phyloP scores from a whole-genome alignment of 1,140 invertebrate genomes.

The Hirudo medicinalis region DNA sequence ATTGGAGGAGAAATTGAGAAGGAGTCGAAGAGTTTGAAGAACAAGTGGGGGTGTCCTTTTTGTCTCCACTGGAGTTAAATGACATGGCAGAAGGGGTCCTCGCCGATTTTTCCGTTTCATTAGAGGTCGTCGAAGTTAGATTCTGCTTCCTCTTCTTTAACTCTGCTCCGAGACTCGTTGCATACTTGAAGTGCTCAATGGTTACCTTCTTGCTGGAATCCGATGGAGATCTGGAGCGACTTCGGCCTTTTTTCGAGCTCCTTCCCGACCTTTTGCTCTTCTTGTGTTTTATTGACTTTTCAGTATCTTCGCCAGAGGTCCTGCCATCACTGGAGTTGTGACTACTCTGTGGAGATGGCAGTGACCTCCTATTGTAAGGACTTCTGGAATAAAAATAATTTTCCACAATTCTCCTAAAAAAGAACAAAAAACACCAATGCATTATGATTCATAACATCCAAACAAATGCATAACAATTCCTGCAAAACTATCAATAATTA shows the following conservation, averaged over 20 bases:
- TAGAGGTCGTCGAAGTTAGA: not conserved
- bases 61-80: not conserved
- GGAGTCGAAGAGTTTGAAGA: not conserved
- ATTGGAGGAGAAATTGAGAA: not conserved
- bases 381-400: slow-evolving; percentile 4
- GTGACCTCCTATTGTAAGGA: not conserved
- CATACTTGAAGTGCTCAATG: slow-evolving; percentile 25
- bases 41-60: not conserved
- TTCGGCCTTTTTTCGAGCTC: not conserved
- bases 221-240: not conserved
- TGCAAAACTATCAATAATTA: no score
- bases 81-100: not conserved
- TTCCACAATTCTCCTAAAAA: not conserved
- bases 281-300: not conserved
- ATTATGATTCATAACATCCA: no score
- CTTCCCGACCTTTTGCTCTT: not conserved
- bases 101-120: not conserved
- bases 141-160: slow-evolving; percentile 42
- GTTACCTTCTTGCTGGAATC: not conserved
- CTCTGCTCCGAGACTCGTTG: slow-evolving; percentile 37
- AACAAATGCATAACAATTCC: no score
- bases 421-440: no score
- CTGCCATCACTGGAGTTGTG: not conserved
- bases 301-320: not conserved
- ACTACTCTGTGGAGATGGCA: not conserved